Percentiles rank a stretch among this genome's conserved stretches.
These are phyloP conservation scores for Numenius arquata DNA, from an alignment of 2,113 vertebrate genomes.

Conservation along the genomic window DNA sequence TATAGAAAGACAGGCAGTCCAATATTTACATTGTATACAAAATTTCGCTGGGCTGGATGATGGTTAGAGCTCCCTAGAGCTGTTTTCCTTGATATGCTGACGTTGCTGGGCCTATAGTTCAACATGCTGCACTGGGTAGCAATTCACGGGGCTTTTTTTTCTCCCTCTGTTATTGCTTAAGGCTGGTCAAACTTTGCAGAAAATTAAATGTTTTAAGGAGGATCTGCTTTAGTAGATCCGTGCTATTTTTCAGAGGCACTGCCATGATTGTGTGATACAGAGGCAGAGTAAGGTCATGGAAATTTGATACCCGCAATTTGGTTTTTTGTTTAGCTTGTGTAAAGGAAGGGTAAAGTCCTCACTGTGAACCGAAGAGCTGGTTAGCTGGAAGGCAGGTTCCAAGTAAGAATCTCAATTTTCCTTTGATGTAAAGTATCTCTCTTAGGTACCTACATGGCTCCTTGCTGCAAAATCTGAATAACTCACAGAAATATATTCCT, in stretches of 20 bases:
- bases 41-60: not conserved
- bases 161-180: not conserved
- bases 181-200: not conserved
- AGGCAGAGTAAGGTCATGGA: not conserved
- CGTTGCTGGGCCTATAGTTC: not conserved
- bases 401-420: not conserved
- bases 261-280: not conserved
- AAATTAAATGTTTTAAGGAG: not conserved
- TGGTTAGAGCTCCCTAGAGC: slow-evolving; percentile 32
- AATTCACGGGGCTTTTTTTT: not conserved
- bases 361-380: not conserved
- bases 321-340: not conserved
- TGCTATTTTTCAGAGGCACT: not conserved
- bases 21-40: slow-evolving; percentile 25
- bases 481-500: not conserved
- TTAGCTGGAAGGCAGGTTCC: not conserved
- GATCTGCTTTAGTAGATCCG: not conserved
- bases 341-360: not conserved
- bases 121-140: not conserved
- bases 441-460: not conserved
- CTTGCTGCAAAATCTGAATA: not conserved
- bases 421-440: not conserved
- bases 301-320: not conserved
- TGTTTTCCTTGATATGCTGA: slow-evolving; percentile 12
- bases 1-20: slow-evolving; percentile 26